Conservation (phyloP, 1,140 invertebrate species). For the Muscidifurax raptorellus region DNA sequence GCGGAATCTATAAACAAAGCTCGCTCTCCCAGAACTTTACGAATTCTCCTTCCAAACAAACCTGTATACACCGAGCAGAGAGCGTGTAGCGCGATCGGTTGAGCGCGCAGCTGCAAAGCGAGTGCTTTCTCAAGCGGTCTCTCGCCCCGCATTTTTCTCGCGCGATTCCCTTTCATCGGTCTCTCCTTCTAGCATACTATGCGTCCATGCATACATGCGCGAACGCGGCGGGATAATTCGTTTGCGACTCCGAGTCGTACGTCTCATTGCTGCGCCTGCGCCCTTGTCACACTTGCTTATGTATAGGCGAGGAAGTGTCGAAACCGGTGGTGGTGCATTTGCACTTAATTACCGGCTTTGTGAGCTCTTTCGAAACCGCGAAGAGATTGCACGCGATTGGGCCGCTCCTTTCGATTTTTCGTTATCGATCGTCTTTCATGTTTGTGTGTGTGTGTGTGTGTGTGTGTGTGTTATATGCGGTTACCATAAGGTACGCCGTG, state of each 20-base stretch:
- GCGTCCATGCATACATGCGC: too few relatives aligned
- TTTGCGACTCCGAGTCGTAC: background rate
- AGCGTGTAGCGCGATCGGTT: background rate
- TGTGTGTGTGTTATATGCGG: too few relatives aligned
- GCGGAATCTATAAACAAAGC: too few relatives aligned
- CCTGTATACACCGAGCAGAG: too few relatives aligned
- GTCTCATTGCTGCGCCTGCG: background rate
- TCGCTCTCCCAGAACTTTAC: too few relatives aligned
- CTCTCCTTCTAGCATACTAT: background rate
- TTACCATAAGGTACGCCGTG: too few relatives aligned
- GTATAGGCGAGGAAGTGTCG: slow-evolving; percentile 49
- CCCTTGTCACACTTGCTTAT: background rate
- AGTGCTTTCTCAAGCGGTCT: background rate
- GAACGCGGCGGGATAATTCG: background rate
- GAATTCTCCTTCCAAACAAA: too few relatives aligned
- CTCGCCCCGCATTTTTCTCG: background rate
- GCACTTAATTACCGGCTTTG: slow-evolving; percentile 46
- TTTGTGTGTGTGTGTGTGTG: background rate
- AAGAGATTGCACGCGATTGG: background rate
- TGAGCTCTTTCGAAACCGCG: slow-evolving; percentile 32
- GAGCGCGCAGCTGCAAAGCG: background rate
- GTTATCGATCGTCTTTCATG: background rate
- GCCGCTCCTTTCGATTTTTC: background rate
- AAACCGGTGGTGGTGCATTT: slow-evolving; percentile 43
- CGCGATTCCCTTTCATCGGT: background rate